Conservation (phyloP, 2,888 invertebrate species). For the Thera britannica region DNA sequence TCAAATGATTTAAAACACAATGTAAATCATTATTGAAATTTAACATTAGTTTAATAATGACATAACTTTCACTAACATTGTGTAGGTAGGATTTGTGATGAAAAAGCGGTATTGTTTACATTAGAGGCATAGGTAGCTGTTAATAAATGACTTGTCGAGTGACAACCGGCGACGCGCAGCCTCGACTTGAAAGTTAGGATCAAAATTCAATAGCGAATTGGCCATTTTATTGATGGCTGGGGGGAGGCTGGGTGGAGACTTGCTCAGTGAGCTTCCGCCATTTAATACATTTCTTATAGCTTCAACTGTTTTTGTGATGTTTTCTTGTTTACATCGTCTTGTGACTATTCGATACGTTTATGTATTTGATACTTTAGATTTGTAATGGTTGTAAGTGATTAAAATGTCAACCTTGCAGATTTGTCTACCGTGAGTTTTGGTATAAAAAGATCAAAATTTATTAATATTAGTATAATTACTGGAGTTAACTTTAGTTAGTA, state of each 20-base stretch:
- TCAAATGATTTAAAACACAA: constrained; percentile 56
- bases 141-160: constrained; percentile 72
- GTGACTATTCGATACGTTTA: constrained; percentile 25
- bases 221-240: constrained; percentile 85
- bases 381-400: constrained; percentile 12
- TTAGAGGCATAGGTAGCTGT: constrained; percentile 62
- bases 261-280: constrained; percentile 78
- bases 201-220: constrained; percentile 85
- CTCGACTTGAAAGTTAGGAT: constrained; percentile 74
- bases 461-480: too few species aligned
- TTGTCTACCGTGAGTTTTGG: constrained; percentile 7
- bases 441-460: too few species aligned
- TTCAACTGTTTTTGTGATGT: constrained; percentile 58
- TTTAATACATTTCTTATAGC: constrained; percentile 67
- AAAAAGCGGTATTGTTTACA: constrained; percentile 75
- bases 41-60: constrained; percentile 71
- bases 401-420: constrained; percentile 8
- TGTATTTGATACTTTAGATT: constrained; percentile 16
- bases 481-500: too few species aligned
- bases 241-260: constrained; percentile 83
- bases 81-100: constrained; percentile 51
- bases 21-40: constrained; percentile 61
- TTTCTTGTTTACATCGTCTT: constrained; percentile 49
- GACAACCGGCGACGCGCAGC: constrained; percentile 82
- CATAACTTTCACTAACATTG: constrained; percentile 78